A percentile compares a stretch with the other conserved stretches of the same genome.
These are phyloP conservation scores for Zaprionus obscuricornis DNA, from an alignment of 2,888 invertebrate genomes.

Conservation along the genomic window DNA sequence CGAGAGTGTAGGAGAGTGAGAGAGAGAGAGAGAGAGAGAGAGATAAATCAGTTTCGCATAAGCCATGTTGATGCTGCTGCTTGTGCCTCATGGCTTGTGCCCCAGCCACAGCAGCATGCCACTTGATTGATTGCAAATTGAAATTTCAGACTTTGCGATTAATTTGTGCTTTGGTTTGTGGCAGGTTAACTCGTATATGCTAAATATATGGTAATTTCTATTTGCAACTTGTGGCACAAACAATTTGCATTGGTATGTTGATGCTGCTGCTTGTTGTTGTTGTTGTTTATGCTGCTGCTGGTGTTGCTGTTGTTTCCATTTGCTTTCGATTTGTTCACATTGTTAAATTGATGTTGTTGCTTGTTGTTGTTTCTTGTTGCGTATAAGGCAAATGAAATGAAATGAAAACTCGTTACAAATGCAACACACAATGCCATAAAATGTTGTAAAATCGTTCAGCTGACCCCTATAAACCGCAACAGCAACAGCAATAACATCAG, in stretches of 20 bases:
- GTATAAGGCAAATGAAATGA: too few species aligned
- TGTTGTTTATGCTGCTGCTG: too few species aligned
- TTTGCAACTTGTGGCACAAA: slow-evolving; percentile 37
- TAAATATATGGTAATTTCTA: slow-evolving; percentile 27
- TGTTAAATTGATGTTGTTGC: too few species aligned
- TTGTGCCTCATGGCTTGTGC: too few species aligned
- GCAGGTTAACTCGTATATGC: too few species aligned
- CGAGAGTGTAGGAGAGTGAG: too few species aligned
- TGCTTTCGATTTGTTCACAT: slow-evolving; percentile 37
- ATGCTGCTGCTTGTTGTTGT: too few species aligned
- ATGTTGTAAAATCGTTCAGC: slow-evolving; percentile 69
- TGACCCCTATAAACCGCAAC: slow-evolving; percentile 50
- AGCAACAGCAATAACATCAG: slow-evolving; percentile 16
- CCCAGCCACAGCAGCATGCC: too few species aligned
- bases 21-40: too few species aligned
- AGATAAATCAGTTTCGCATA: too few species aligned
- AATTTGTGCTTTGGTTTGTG: background rate
- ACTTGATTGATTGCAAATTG: slow-evolving; percentile 4
- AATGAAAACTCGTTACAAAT: slow-evolving; percentile 58
- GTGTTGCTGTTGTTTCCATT: too few species aligned
- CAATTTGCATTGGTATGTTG: background rate
- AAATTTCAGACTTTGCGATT: slow-evolving; percentile 10
- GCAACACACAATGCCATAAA: slow-evolving; percentile 68
- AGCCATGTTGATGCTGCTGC: background rate
- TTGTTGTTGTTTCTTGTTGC: slow-evolving; percentile 1